Percentiles rank a stretch among this genome's conserved stretches.
Evolutionary conservation across 2,113 vertebrate genomes (phyloP).

Genomic region (Peromyscus polionotus): DNA sequence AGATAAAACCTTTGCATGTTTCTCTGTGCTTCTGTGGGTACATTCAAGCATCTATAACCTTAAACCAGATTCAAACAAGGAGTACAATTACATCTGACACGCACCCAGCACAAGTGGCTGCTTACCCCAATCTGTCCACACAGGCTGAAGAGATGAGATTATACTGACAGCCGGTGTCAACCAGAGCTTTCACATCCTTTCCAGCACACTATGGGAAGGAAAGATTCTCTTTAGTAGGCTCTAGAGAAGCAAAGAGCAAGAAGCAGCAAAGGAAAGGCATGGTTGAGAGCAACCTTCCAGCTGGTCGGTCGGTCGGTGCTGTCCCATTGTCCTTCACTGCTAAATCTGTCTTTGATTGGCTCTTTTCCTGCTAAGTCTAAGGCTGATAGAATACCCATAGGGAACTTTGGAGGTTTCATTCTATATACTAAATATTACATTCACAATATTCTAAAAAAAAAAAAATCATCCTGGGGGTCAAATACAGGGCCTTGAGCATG

Average conservation of each 20-base stretch:
- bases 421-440: not conserved
- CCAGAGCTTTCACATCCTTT: constrained; percentile 89
- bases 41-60: not conserved
- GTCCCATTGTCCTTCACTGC: constrained; percentile 18
- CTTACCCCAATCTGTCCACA: constrained; percentile 92
- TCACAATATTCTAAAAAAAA: not conserved
- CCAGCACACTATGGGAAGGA: constrained; percentile 90
- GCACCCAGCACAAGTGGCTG: constrained; percentile 39
- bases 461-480: not conserved
- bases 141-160: constrained; percentile 92
- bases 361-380: constrained; percentile 42
- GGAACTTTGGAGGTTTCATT: not conserved
- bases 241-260: constrained; percentile 22
- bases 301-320: not conserved
- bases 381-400: constrained; percentile 21
- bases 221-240: constrained; percentile 64
- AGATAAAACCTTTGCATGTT: constrained; percentile 27
- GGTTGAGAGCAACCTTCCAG: constrained; percentile 19
- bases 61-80: constrained; percentile 45
- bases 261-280: constrained; percentile 31
- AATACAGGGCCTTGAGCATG: not conserved
- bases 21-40: constrained; percentile 46
- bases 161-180: constrained; percentile 92
- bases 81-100: constrained; percentile 49
- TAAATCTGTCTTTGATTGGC: constrained; percentile 19